These are phyloP conservation scores for Xiphophorus couchianus DNA, from an alignment of 2,113 vertebrate genomes.

Conservation along the genomic window DNA sequence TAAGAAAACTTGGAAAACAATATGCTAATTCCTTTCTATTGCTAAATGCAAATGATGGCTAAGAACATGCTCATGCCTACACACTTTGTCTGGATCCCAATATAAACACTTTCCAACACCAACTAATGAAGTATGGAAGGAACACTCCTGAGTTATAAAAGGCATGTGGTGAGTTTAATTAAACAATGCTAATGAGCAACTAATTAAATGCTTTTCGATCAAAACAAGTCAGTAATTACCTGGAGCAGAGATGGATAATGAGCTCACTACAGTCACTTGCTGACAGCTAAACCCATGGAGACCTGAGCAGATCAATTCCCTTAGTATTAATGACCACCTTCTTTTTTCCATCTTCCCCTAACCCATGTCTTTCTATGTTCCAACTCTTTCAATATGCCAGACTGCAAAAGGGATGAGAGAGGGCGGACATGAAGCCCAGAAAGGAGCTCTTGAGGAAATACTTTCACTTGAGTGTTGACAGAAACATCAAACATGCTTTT, in stretches of 20 bases:
- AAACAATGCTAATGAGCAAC: slow-evolving; percentile 82
- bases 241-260: slow-evolving; percentile 76
- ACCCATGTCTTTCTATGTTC: slow-evolving; percentile 28
- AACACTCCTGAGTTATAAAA: slow-evolving; percentile 68
- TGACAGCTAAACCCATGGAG: slow-evolving; percentile 65
- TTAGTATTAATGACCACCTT: slow-evolving; percentile 64
- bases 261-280: slow-evolving; percentile 72
- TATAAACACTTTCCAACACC: slow-evolving; percentile 53
- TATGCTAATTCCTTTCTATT: neutral
- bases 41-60: slow-evolving; percentile 26
- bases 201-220: slow-evolving; percentile 81
- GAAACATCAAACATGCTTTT: slow-evolving; percentile 50
- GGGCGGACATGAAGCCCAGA: slow-evolving; percentile 35
- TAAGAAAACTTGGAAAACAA: neutral
- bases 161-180: slow-evolving; percentile 79
- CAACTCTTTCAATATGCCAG: slow-evolving; percentile 47
- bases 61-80: slow-evolving; percentile 34
- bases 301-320: slow-evolving; percentile 68
- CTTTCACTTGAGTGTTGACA: slow-evolving; percentile 50
- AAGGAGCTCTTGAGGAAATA: slow-evolving; percentile 52
- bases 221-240: slow-evolving; percentile 79
- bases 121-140: slow-evolving; percentile 60
- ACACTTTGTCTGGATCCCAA: slow-evolving; percentile 32
- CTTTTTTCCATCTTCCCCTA: slow-evolving; percentile 29
- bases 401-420: slow-evolving; percentile 40